These are phyloP conservation scores for Engraulis encrasicolus DNA, from an alignment of 2,113 vertebrate genomes.

Conservation along the genomic window DNA sequence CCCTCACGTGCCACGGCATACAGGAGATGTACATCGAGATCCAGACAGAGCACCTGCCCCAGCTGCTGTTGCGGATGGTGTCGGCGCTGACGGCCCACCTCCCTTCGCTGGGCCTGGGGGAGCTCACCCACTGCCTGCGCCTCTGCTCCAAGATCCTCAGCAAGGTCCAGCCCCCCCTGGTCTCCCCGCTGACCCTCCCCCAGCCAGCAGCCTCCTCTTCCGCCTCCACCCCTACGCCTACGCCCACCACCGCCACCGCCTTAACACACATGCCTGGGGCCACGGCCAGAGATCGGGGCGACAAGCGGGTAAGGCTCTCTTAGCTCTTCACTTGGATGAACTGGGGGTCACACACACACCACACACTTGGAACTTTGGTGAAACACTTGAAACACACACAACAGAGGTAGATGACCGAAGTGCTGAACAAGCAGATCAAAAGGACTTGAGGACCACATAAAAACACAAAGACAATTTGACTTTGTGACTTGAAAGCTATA, in stretches of 20 bases:
- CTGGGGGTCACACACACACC: too few relatives aligned
- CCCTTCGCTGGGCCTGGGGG: constrained; percentile 83
- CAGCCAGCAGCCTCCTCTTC: constrained; percentile 63
- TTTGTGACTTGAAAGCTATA: too few relatives aligned
- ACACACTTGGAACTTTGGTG: too few relatives aligned
- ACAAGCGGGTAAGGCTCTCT: constrained; percentile 79
- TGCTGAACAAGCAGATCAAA: too few relatives aligned
- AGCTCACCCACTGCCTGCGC: constrained; percentile 91
- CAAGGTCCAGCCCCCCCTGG: constrained; percentile 93
- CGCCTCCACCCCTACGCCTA: constrained; percentile 47
- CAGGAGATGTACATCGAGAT: constrained; percentile 99
- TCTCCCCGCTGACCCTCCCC: constrained; percentile 83
- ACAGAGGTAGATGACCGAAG: too few relatives aligned
- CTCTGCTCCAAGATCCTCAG: constrained; percentile 99
- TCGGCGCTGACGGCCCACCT: constrained; percentile 91
- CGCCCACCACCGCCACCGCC: constrained; percentile 21
- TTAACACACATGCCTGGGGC: background rate
- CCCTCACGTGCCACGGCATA: constrained; percentile 51
- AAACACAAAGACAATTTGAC: too few relatives aligned
- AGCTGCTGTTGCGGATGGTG: constrained; percentile 93
- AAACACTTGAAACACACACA: too few relatives aligned
- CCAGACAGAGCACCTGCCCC: constrained; percentile 96
- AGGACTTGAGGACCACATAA: too few relatives aligned
- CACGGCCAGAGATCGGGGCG: constrained; percentile 80
- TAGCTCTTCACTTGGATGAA: background rate